A percentile compares a stretch with the other conserved stretches of the same genome.
Conservation (phyloP, 2,113 vertebrate genomes). For the Axis porcinus region DNA sequence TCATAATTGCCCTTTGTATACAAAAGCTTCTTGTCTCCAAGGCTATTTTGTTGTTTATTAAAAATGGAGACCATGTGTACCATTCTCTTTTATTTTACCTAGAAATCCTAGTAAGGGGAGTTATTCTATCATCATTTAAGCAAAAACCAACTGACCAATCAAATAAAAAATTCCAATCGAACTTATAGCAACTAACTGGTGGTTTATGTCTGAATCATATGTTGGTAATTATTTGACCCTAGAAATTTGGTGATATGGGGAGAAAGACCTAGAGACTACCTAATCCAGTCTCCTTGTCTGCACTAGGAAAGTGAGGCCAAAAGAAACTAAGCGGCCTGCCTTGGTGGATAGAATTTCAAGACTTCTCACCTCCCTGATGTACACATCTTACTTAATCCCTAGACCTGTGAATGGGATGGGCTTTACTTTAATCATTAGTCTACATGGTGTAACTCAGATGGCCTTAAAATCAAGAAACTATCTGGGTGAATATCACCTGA, state of each 20-base stretch:
- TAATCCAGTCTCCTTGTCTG: neutral
- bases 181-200: neutral
- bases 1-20: neutral
- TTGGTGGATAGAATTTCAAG: neutral
- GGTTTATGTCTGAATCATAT: neutral
- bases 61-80: neutral
- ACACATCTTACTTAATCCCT: neutral
- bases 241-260: neutral
- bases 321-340: neutral
- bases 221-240: neutral
- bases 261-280: neutral
- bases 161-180: neutral
- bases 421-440: neutral
- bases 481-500: neutral
- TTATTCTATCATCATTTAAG: neutral
- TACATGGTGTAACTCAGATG: neutral
- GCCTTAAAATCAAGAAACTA: neutral
- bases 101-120: neutral
- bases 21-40: neutral
- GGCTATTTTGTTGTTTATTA: neutral
- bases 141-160: neutral
- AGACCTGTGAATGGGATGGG: neutral
- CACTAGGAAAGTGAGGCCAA: neutral
- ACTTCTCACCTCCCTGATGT: neutral
- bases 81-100: conserved; percentile 7